These are phyloP conservation scores for Drosophila gunungcola DNA, from an alignment of 1,140 invertebrate genomes.

Conservation along the genomic window DNA sequence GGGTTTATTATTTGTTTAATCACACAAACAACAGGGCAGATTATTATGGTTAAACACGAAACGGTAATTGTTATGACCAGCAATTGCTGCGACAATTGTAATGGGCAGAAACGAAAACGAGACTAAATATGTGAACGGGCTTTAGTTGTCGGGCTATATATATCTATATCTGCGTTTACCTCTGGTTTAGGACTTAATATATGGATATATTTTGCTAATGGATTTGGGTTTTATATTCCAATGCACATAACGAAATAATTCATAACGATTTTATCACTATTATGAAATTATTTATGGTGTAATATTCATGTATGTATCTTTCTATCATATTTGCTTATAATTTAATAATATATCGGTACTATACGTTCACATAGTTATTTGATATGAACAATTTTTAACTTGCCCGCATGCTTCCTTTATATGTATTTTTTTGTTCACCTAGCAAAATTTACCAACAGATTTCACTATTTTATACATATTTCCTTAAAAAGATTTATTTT, in stretches of 20 bases:
- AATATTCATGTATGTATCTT: too few relatives aligned
- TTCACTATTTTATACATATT: too few relatives aligned
- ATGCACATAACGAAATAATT: not conserved
- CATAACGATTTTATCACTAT: too few relatives aligned
- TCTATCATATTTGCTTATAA: too few relatives aligned
- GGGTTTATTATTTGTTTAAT: slow-evolving; percentile 79
- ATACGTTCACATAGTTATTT: too few relatives aligned
- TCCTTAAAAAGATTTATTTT: too few relatives aligned
- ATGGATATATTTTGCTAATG: slow-evolving; percentile 32
- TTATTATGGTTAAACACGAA: slow-evolving; percentile 82
- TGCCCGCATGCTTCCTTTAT: too few relatives aligned
- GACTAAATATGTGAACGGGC: slow-evolving; percentile 20
- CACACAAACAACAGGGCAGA: slow-evolving; percentile 79
- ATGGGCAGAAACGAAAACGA: slow-evolving; percentile 29
- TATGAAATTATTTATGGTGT: too few relatives aligned
- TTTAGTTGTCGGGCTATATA: not conserved
- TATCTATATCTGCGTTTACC: slow-evolving; percentile 20
- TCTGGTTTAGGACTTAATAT: slow-evolving; percentile 24
- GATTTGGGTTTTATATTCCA: slow-evolving; percentile 16
- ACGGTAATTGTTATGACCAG: slow-evolving; percentile 77
- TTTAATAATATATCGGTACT: too few relatives aligned
- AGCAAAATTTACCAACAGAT: too few relatives aligned
- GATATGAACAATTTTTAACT: too few relatives aligned
- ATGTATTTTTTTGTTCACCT: too few relatives aligned
- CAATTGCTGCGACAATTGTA: slow-evolving; percentile 74